Evolutionary conservation across 2,888 invertebrate genomes (phyloP).

Genomic region (Psylliodes chrysocephalus): DNA sequence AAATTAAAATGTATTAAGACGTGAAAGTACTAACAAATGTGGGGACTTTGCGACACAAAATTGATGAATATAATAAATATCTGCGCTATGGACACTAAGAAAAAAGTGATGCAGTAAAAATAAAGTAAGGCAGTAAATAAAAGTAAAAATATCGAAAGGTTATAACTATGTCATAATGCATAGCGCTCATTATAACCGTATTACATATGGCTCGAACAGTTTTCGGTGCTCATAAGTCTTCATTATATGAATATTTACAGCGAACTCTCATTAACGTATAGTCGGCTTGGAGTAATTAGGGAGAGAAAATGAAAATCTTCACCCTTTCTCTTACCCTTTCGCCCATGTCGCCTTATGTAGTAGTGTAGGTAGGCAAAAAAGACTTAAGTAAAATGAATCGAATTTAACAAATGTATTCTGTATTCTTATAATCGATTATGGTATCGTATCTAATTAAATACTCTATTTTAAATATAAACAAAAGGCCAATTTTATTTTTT

Average conservation of each 20-base stretch:
- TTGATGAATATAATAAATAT: too few relatives aligned
- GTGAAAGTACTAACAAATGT: too few relatives aligned
- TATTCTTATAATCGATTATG: too few relatives aligned
- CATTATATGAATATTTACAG: slow-evolving; percentile 42
- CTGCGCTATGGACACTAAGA: neutral
- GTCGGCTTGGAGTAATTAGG: slow-evolving; percentile 41
- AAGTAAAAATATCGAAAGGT: too few relatives aligned
- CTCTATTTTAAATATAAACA: too few relatives aligned
- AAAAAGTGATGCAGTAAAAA: neutral
- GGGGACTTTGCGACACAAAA: too few relatives aligned
- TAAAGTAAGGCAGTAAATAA: neutral
- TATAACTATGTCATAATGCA: neutral
- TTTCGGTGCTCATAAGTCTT: slow-evolving; percentile 31
- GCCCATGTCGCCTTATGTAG: slow-evolving; percentile 8
- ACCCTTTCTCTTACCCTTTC: slow-evolving; percentile 28
- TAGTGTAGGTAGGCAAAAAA: neutral
- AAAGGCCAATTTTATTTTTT: too few relatives aligned
- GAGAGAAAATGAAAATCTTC: slow-evolving; percentile 42
- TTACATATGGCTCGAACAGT: slow-evolving; percentile 14
- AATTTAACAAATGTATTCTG: too few relatives aligned
- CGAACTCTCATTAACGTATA: slow-evolving; percentile 39
- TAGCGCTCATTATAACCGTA: slow-evolving; percentile 27
- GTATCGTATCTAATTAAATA: too few relatives aligned
- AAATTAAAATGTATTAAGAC: too few relatives aligned
- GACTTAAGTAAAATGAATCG: too few relatives aligned